These are phyloP conservation scores for Drosophila quinaria DNA, from an alignment of 2,888 invertebrate species.

Conservation along the genomic window DNA sequence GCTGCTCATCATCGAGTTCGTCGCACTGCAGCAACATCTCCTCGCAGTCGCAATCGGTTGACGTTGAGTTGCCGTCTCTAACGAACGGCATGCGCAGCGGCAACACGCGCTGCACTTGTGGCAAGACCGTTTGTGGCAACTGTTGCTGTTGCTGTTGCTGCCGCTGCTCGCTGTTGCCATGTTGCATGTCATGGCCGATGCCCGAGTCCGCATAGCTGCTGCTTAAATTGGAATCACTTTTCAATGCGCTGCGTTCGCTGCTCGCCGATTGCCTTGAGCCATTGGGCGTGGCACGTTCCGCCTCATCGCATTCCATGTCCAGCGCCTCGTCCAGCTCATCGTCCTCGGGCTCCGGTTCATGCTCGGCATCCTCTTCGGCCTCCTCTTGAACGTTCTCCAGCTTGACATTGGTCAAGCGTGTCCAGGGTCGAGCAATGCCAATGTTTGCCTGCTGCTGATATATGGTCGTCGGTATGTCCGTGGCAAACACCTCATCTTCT, in stretches of 20 bases:
- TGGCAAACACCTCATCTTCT: conserved; percentile 66
- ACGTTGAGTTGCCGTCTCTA: conserved; percentile 83
- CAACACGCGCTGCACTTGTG: conserved; percentile 45
- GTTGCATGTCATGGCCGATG: conserved; percentile 54
- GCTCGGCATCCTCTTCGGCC: conserved; percentile 65
- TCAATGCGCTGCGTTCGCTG: conserved; percentile 73
- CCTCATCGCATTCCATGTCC: conserved; percentile 57
- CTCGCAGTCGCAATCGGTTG: conserved; percentile 76
- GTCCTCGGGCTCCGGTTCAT: conserved; percentile 42
- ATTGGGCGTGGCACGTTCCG: conserved; percentile 37
- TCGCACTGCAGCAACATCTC: conserved; percentile 83
- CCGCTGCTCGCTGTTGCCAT: conserved; percentile 18
- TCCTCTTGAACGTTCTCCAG: conserved; percentile 82
- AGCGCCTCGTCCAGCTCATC: conserved; percentile 67
- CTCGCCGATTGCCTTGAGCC: conserved; percentile 68
- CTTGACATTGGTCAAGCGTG: conserved; percentile 74
- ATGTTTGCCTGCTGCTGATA: conserved; percentile 65
- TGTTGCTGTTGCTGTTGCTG: conserved; percentile 29
- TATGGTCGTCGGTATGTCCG: conserved; percentile 71
- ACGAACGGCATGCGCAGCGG: conserved; percentile 71
- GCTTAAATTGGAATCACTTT: conserved; percentile 83
- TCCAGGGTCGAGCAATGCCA: conserved; percentile 57
- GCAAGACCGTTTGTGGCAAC: conserved; percentile 22
- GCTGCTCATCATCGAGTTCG: conserved; percentile 78
- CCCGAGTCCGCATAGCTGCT: conserved; percentile 84